Evolutionary conservation across 2,113 vertebrate genomes (phyloP).

Genomic region (Panthera uncia): DNA sequence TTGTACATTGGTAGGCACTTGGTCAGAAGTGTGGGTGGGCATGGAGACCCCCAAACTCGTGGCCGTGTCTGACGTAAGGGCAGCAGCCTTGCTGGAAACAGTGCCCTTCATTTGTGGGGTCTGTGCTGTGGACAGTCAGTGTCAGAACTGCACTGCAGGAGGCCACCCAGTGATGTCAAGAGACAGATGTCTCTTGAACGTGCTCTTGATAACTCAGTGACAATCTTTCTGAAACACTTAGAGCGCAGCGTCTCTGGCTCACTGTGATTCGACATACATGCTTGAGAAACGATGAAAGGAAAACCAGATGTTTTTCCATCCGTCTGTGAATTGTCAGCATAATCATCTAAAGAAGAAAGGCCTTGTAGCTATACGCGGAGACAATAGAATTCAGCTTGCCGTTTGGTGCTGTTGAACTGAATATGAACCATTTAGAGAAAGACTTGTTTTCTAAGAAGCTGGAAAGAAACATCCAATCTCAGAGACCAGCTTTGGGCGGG

Average conservation of each 20-base stretch:
- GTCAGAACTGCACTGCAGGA: background rate
- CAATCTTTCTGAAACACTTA: background rate
- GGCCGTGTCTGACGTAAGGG: background rate
- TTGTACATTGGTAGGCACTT: background rate
- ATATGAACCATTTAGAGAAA: too few species aligned
- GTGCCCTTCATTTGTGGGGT: background rate
- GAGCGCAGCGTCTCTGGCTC: background rate
- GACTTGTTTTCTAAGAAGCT: background rate
- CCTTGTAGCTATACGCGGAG: background rate
- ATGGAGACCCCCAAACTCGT: background rate
- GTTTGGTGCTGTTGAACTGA: background rate
- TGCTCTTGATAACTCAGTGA: background rate
- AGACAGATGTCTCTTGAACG: background rate
- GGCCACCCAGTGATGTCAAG: background rate
- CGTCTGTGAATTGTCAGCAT: background rate
- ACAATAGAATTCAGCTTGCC: background rate
- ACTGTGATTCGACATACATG: background rate
- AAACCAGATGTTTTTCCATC: background rate
- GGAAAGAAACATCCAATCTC: background rate
- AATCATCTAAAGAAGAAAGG: background rate
- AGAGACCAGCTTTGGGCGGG: background rate
- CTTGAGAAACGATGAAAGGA: background rate
- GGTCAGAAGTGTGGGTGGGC: background rate
- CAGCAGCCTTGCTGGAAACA: background rate
- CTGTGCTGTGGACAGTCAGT: rapidly evolving